Evolutionary conservation across 2,888 invertebrate genomes (phyloP).

Genomic region (Himalopsyche japonica): DNA sequence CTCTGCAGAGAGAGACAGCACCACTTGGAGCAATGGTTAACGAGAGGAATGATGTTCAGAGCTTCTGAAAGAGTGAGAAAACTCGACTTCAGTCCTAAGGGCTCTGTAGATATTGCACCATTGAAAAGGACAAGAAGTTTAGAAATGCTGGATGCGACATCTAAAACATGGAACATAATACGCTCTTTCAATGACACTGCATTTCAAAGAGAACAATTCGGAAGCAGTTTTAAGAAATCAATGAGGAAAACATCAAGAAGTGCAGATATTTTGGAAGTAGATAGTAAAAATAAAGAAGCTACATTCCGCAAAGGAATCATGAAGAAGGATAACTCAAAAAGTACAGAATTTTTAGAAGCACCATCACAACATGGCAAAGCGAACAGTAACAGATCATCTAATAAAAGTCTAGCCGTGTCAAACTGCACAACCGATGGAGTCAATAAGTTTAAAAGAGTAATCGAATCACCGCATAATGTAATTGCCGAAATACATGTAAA

Average conservation of each 20-base stretch:
- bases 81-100: conserved; percentile 58
- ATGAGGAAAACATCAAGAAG: conserved; percentile 57
- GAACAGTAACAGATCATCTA: conserved; percentile 28
- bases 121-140: conserved; percentile 72
- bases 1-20: conserved; percentile 66
- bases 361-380: conserved; percentile 48
- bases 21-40: conserved; percentile 72
- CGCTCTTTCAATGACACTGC: conserved; percentile 52
- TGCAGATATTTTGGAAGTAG: conserved; percentile 51
- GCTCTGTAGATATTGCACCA: conserved; percentile 60
- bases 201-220: conserved; percentile 51
- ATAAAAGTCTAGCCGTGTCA: conserved; percentile 41
- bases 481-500: conserved; percentile 58
- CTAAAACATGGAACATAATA: conserved; percentile 55
- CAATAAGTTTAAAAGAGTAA: conserved; percentile 19
- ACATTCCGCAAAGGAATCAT: conserved; percentile 44
- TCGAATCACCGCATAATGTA: conserved; percentile 48
- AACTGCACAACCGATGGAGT: conserved; percentile 4
- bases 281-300: background rate
- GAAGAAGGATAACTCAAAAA: conserved; percentile 52
- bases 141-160: conserved; percentile 65
- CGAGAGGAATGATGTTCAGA: conserved; percentile 65
- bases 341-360: conserved; percentile 53
- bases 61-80: conserved; percentile 58
- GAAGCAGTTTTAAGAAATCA: conserved; percentile 54